A percentile compares a stretch with the other conserved stretches of the same genome.
phyloP scores from a whole-genome alignment of 1,140 invertebrate species.

The Aphelinus certus region DNA sequence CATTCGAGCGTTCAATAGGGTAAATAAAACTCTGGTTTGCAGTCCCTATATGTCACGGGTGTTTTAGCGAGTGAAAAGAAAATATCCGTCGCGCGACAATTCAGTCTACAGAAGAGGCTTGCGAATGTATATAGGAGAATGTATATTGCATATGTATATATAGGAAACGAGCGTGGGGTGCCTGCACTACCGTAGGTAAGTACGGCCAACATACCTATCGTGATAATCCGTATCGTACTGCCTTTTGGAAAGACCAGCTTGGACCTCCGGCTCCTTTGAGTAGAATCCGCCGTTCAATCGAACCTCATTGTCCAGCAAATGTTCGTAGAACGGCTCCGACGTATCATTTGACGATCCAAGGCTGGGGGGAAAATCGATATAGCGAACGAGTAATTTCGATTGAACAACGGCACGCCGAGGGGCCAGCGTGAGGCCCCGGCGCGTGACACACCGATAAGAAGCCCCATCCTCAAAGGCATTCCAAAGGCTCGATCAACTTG shows the following conservation, averaged over 20 bases:
- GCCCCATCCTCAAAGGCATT: constrained; percentile 4
- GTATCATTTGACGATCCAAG: constrained; percentile 45
- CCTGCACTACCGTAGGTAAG: no score
- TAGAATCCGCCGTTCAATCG: constrained; percentile 56
- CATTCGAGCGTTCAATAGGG: no score
- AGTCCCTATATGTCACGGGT: no score
- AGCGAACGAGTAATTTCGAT: constrained; percentile 7
- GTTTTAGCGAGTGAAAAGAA: no score
- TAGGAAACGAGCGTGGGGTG: no score
- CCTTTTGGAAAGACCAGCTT: constrained; percentile 35
- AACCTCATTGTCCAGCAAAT: constrained; percentile 57
- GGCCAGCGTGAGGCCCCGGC: neutral
- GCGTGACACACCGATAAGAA: constrained; percentile 11
- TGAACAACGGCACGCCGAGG: neutral
- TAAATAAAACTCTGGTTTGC: no score
- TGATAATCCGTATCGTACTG: constrained; percentile 34
- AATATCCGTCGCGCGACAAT: no score
- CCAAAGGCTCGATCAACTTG: neutral
- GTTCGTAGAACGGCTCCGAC: constrained; percentile 57
- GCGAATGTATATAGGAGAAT: no score
- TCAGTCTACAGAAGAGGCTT: no score
- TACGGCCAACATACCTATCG: constrained; percentile 31
- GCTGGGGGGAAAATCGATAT: constrained; percentile 15
- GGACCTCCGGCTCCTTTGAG: constrained; percentile 50
- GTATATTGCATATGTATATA: no score